Evolutionary conservation across 2,113 vertebrate species (phyloP), one percentile per base, ranked within the genome.

Genomic region (Macquaria ambigua): DNA sequence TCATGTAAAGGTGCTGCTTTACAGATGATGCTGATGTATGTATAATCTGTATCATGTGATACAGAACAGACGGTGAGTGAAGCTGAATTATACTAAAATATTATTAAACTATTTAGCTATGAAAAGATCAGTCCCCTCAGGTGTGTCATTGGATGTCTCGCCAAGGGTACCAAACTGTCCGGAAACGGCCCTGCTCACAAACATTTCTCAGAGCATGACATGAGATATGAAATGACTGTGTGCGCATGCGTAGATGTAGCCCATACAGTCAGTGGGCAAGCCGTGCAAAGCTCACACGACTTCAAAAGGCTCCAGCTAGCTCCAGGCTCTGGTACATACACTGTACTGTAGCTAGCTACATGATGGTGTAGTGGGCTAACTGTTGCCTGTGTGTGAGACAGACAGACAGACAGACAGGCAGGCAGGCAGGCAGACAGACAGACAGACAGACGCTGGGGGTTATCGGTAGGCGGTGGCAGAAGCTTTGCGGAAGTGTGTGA

Each of bases 401-500:
- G 18, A 1, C 37, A 69, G 18, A 1, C 37, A 69, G 28, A 2
- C 25, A 25, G 37, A 2, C 37, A 12, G 37, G 28, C 28, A 31
- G 28, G 28, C 28, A 31, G 28, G 28, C 28, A 48, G 41, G 28
- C 18, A 31, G 71, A 0, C 8, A 66, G 48, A 0, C 34, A 14
- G 23, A 6, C 25, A 25, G 37, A 2, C 37, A 12, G 37, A 5
- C n/a, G 50, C n/a, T 34, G 53, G 48, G 71, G 10, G 55, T 14
- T 46, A 8, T 25, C 5, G 41, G 43, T 43, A 6, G 34, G 78
- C 74, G 82, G 74, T 4, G 85, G 48, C 62, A 53, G 34, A 8
- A 11, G 64, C 61, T 82, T 83, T 80, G 81, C 94, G 95, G 95
- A 95, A 95, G 91, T 93, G 46, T 28, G 14, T 62, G 43, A 74